A percentile compares a stretch with the other conserved stretches of the same genome.
Conservation (phyloP, 2,113 vertebrate species). For the Thryonomys swinderianus region DNA sequence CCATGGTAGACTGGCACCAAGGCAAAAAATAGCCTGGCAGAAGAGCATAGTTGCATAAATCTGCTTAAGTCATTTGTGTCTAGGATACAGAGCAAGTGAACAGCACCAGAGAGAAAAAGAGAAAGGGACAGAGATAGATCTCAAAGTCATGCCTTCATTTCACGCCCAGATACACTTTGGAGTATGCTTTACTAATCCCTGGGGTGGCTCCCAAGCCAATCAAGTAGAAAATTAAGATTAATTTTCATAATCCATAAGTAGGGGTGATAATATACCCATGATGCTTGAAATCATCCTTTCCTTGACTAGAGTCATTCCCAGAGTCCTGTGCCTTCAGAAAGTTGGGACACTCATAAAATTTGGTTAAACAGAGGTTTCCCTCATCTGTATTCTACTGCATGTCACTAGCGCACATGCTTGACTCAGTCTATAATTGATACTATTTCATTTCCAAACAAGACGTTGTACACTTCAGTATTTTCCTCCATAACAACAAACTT, state of each 20-base stretch:
- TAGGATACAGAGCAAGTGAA: background rate
- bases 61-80: background rate
- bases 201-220: background rate
- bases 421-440: background rate
- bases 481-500: background rate
- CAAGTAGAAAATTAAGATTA: background rate
- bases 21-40: background rate
- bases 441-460: background rate
- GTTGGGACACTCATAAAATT: background rate
- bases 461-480: background rate
- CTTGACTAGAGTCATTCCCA: background rate
- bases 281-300: background rate
- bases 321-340: background rate
- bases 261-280: background rate
- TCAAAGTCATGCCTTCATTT: background rate
- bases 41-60: background rate
- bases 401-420: background rate
- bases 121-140: background rate
- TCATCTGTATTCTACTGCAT: background rate
- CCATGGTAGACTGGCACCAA: background rate
- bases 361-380: background rate
- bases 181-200: background rate
- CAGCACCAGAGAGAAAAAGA: background rate
- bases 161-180: background rate
- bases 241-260: background rate